These are phyloP conservation scores for Mythimna pallens DNA, from an alignment of 2,888 invertebrate genomes.

Conservation along the genomic window DNA sequence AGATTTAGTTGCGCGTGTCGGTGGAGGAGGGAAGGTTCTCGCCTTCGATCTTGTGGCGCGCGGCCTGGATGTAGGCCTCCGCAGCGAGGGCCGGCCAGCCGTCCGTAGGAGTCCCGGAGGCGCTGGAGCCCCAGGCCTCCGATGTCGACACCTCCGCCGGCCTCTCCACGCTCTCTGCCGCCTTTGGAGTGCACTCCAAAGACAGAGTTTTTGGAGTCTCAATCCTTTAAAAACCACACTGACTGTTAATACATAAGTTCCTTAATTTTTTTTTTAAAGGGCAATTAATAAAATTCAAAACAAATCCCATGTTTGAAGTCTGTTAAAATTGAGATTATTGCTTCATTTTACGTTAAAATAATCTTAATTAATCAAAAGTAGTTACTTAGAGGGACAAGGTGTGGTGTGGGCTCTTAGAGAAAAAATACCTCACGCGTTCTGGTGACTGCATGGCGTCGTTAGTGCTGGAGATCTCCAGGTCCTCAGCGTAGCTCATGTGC, in stretches of 20 bases:
- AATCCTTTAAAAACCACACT: constrained; percentile 73
- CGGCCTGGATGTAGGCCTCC: constrained; percentile 84
- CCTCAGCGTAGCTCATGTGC: constrained; percentile 86
- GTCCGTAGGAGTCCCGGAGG: constrained; percentile 73
- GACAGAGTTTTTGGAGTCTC: constrained; percentile 87
- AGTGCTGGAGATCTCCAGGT: constrained; percentile 89
- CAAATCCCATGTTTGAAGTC: not conserved
- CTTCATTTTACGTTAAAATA: not conserved
- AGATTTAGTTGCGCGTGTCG: constrained; percentile 84
- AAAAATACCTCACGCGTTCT: constrained; percentile 89
- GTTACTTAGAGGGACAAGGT: constrained; percentile 42
- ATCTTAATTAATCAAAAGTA: not conserved
- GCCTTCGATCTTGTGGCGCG: constrained; percentile 86
- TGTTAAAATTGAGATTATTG: not conserved
- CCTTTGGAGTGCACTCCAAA: constrained; percentile 79
- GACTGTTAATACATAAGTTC: constrained; percentile 7
- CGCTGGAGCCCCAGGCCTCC: constrained; percentile 80
- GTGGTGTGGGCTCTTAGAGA: constrained; percentile 68
- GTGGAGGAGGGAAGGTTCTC: constrained; percentile 88
- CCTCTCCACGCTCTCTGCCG: constrained; percentile 79
- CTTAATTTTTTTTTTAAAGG: not conserved
- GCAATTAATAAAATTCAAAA: not conserved
- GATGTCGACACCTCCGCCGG: constrained; percentile 88
- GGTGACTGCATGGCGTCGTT: constrained; percentile 89
- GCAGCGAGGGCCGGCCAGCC: constrained; percentile 83